phyloP scores from a whole-genome alignment of 1,140 invertebrate species.

The Chymomyza costata region DNA sequence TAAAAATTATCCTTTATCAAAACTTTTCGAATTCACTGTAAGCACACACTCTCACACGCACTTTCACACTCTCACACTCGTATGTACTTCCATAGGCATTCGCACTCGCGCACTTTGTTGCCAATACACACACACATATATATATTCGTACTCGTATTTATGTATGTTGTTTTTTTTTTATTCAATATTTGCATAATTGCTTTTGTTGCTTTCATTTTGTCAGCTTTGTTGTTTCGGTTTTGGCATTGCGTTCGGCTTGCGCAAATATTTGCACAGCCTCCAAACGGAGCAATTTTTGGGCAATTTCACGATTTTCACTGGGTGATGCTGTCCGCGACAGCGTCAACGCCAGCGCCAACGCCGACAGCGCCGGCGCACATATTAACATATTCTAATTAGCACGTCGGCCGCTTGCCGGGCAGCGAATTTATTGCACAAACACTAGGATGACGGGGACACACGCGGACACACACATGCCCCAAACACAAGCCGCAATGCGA shows the following conservation, averaged over 20 bases:
- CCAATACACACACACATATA: constrained; percentile 1
- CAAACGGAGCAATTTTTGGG: constrained; percentile 38
- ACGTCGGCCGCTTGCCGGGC: constrained; percentile 32
- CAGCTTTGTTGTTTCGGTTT: constrained; percentile 37
- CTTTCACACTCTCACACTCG: constrained; percentile 9
- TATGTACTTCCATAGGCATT: background rate
- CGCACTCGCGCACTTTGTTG: constrained; percentile 25
- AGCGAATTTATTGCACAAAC: constrained; percentile 38
- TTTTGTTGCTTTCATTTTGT: constrained; percentile 53
- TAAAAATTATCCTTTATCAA: too few species aligned
- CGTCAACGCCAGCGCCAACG: constrained; percentile 11
- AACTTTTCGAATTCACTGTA: too few species aligned
- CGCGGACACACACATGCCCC: background rate
- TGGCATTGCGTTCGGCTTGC: constrained; percentile 18
- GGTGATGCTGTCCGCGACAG: background rate
- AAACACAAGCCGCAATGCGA: constrained; percentile 29
- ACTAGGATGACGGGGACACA: background rate
- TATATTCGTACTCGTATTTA: background rate
- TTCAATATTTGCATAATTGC: constrained; percentile 59
- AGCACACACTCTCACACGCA: constrained; percentile 5
- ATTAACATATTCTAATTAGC: constrained; percentile 57
- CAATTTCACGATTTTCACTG: constrained; percentile 51
- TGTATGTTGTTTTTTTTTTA: constrained; percentile 32
- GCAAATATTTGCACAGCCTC: constrained; percentile 45
- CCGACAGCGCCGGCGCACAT: background rate